Percentiles rank a stretch among this genome's conserved stretches.
These are phyloP conservation scores for Clupea harengus DNA, from an alignment of 2,113 vertebrate species.

Conservation along the genomic window DNA sequence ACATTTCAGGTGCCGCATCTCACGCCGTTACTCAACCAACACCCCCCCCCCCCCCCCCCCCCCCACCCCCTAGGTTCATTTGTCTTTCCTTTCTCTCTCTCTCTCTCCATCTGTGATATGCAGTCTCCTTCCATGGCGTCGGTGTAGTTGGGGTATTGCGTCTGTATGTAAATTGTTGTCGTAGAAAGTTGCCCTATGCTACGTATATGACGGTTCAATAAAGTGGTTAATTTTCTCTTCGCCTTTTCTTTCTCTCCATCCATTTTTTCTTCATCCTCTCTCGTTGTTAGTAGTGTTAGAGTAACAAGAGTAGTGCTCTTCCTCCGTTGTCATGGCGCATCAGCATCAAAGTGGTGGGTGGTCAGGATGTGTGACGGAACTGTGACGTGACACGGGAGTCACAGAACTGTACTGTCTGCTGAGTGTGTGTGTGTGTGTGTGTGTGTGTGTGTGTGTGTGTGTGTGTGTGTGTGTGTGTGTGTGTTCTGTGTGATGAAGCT, in stretches of 20 bases:
- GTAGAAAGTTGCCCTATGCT: too few relatives aligned
- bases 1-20: slow-evolving; percentile 50
- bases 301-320: slow-evolving; percentile 36
- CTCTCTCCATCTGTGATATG: slow-evolving; percentile 21
- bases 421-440: slow-evolving; percentile 1
- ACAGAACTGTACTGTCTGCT: neutral
- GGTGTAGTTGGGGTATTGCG: too few relatives aligned
- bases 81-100: slow-evolving; percentile 14
- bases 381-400: too few relatives aligned
- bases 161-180: too few relatives aligned
- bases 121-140: too few relatives aligned
- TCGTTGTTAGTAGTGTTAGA: slow-evolving; percentile 30
- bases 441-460: neutral
- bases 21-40: slow-evolving; percentile 39
- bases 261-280: slow-evolving; percentile 7
- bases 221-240: too few relatives aligned
- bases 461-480: neutral
- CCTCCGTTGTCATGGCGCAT: slow-evolving; percentile 33
- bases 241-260: too few relatives aligned
- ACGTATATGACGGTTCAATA: too few relatives aligned
- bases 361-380: neutral
- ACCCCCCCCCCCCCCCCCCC: neutral
- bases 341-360: slow-evolving; percentile 38
- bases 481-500: too few relatives aligned
- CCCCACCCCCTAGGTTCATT: slow-evolving; percentile 7